A percentile compares a stretch with the other conserved stretches of the same genome.
These are phyloP conservation scores for Drosophila bocki DNA, from an alignment of 1,140 invertebrate genomes.

Conservation along the genomic window DNA sequence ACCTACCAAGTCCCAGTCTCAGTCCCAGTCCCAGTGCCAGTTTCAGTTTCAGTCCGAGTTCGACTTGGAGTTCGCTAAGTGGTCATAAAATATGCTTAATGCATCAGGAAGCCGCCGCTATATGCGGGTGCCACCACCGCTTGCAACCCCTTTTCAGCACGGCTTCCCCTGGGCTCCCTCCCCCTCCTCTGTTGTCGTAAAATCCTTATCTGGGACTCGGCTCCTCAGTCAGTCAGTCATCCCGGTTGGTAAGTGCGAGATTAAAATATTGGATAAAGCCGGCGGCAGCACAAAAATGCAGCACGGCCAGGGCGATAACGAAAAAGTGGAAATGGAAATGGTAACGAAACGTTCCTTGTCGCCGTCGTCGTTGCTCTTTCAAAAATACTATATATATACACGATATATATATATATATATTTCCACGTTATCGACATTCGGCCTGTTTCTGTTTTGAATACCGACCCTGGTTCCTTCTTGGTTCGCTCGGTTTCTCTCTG, in stretches of 20 bases:
- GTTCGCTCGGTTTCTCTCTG: slow-evolving; percentile 8
- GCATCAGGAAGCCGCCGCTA: slow-evolving; percentile 74
- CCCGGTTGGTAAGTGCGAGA: slow-evolving; percentile 77
- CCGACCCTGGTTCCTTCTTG: slow-evolving; percentile 10
- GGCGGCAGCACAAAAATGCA: slow-evolving; percentile 67
- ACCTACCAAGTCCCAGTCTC: slow-evolving; percentile 6
- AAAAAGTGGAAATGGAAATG: slow-evolving; percentile 67
- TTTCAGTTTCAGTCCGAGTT: slow-evolving; percentile 4
- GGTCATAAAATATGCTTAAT: slow-evolving; percentile 83
- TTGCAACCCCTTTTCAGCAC: slow-evolving; percentile 32
- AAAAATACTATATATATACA: slow-evolving; percentile 38
- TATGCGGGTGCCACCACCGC: slow-evolving; percentile 68
- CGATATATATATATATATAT: slow-evolving; percentile 23
- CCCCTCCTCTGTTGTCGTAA: slow-evolving; percentile 42
- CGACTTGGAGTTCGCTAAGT: slow-evolving; percentile 57
- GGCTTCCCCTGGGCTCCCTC: slow-evolving; percentile 4
- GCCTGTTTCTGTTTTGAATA: slow-evolving; percentile 75
- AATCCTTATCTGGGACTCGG: slow-evolving; percentile 63
- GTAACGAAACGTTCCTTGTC: slow-evolving; percentile 53
- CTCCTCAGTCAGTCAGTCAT: slow-evolving; percentile 49
- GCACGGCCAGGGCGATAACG: slow-evolving; percentile 55
- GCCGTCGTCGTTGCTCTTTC: slow-evolving; percentile 42
- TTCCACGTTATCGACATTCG: slow-evolving; percentile 67
- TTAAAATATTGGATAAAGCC: slow-evolving; percentile 81
- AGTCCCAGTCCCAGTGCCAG: not conserved